These are phyloP conservation scores for Sericinus montela DNA, from an alignment of 2,888 invertebrate species.

Conservation along the genomic window DNA sequence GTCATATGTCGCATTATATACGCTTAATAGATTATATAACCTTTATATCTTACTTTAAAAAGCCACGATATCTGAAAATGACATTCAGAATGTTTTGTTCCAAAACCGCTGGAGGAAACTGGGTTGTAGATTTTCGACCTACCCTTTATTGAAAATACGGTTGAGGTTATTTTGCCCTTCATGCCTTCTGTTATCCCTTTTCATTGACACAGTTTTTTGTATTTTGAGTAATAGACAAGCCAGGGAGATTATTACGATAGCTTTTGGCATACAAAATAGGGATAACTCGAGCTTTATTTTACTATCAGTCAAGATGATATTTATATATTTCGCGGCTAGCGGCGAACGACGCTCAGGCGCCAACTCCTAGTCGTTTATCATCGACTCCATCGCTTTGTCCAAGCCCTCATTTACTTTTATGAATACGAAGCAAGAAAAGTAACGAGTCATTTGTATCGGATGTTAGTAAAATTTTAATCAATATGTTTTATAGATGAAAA, in stretches of 20 bases:
- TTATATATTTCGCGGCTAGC: slow-evolving; percentile 74
- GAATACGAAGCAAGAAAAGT: slow-evolving; percentile 43
- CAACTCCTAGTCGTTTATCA: slow-evolving; percentile 68
- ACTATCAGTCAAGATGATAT: slow-evolving; percentile 77
- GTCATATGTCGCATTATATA: too few species aligned
- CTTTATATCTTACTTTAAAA: too few species aligned
- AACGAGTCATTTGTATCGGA: slow-evolving; percentile 39
- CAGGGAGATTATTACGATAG: slow-evolving; percentile 63
- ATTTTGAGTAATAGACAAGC: slow-evolving; percentile 55
- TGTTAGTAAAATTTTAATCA: slow-evolving; percentile 24
- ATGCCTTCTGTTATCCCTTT: too few species aligned
- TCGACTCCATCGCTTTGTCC: slow-evolving; percentile 55
- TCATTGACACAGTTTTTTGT: slow-evolving; percentile 45
- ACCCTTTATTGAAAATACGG: too few species aligned
- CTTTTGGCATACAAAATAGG: slow-evolving; percentile 64
- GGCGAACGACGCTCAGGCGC: slow-evolving; percentile 70
- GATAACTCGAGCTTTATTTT: slow-evolving; percentile 71
- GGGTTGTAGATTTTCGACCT: too few species aligned
- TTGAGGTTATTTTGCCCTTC: too few species aligned
- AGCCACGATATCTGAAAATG: too few species aligned
- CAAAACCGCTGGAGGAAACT: too few species aligned
- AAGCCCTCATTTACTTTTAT: slow-evolving; percentile 64
- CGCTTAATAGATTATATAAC: too few species aligned
- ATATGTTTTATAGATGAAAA: slow-evolving; percentile 12
- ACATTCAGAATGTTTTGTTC: too few species aligned